Conservation (phyloP, 1,140 invertebrate genomes). For the Lepidostoma basale region DNA sequence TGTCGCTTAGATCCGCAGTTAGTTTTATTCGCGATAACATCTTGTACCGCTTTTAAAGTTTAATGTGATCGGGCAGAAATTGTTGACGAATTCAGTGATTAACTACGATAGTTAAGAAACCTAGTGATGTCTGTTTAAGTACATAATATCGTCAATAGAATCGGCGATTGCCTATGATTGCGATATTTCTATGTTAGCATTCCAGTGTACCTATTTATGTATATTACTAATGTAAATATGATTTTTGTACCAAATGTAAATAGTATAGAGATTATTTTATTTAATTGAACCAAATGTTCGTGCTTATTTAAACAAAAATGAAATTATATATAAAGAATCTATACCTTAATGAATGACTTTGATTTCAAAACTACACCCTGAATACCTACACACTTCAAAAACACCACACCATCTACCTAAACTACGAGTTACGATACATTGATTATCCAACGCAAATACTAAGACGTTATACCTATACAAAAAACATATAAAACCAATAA, state of each 20-base stretch:
- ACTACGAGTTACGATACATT: too few relatives aligned
- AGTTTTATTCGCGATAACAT: background rate
- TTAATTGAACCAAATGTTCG: constrained; percentile 43
- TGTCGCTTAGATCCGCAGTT: background rate
- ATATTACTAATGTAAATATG: constrained; percentile 41
- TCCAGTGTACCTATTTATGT: constrained; percentile 34
- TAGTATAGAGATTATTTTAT: constrained; percentile 43
- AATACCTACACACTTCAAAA: background rate
- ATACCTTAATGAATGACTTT: constrained; percentile 6
- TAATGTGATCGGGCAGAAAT: background rate
- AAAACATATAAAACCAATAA: too few relatives aligned
- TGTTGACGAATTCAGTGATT: background rate
- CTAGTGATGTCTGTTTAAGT: constrained; percentile 18
- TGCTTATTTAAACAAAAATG: constrained; percentile 42
- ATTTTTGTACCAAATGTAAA: constrained; percentile 44
- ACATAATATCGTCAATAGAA: background rate
- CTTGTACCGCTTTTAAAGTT: background rate
- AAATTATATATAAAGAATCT: constrained; percentile 32
- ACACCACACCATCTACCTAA: too few relatives aligned
- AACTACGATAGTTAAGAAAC: background rate
- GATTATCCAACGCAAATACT: too few relatives aligned
- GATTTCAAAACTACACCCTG: constrained; percentile 7
- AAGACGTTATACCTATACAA: too few relatives aligned
- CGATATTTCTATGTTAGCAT: constrained; percentile 35
- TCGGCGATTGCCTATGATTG: constrained; percentile 16